A percentile compares a stretch with the other conserved stretches of the same genome.
Conservation (phyloP, 2,113 vertebrate genomes). For the Phyllostomus hastatus region DNA sequence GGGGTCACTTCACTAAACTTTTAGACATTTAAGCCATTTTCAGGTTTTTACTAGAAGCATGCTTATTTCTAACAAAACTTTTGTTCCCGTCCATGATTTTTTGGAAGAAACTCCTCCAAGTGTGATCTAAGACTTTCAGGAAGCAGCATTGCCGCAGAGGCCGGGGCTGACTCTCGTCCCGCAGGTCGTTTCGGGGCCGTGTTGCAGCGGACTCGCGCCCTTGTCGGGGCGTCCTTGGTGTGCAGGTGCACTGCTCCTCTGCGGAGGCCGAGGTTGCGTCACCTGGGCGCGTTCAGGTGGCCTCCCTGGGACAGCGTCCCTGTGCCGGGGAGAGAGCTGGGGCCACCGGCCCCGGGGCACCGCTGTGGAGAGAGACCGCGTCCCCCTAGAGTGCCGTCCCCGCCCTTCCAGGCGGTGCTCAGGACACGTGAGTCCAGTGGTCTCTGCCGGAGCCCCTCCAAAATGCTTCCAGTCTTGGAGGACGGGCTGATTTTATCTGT, state of each 20-base stretch:
- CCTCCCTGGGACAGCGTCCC: neutral
- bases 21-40: neutral
- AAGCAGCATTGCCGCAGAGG: neutral
- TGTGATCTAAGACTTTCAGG: neutral
- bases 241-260: neutral
- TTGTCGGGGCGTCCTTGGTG: neutral
- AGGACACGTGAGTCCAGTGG: neutral
- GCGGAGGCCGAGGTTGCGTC: neutral
- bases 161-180: neutral
- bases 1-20: neutral
- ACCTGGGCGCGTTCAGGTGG: accelerated
- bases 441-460: neutral
- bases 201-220: neutral
- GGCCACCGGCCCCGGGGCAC: too few species aligned
- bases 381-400: neutral
- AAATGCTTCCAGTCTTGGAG: neutral
- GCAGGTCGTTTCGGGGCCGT: neutral
- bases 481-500: neutral
- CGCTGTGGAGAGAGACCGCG: accelerated
- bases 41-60: neutral
- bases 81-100: neutral
- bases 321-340: too few species aligned
- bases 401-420: neutral
- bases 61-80: neutral
- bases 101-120: neutral